Percentiles rank a stretch among this genome's conserved stretches.
Evolutionary conservation across 2,113 vertebrate genomes (phyloP).

Genomic region (Sapayoa aenigma): DNA sequence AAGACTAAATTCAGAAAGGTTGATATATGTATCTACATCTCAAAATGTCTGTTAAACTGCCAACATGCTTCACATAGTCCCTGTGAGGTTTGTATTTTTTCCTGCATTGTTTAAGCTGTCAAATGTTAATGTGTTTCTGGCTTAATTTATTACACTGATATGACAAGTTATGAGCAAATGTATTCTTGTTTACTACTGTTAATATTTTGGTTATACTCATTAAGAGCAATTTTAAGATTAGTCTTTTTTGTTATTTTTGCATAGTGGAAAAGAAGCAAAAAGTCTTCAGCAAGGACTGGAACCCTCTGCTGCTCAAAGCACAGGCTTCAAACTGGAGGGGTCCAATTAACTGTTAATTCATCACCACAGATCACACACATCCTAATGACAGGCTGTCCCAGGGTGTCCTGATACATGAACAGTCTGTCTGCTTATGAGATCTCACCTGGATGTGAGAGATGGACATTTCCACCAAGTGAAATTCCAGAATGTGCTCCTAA

Average conservation of each 20-base stretch:
- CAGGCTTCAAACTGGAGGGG: background rate
- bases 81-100: conserved; percentile 56
- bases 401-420: background rate
- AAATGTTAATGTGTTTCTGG: conserved; percentile 66
- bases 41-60: conserved; percentile 60
- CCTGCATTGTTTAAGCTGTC: conserved; percentile 67
- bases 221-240: conserved; percentile 71
- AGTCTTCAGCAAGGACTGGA: background rate
- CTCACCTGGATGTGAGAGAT: background rate
- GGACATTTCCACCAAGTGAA: background rate
- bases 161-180: conserved; percentile 63
- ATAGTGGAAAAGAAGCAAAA: conserved; percentile 40
- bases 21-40: conserved; percentile 63
- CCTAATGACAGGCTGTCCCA: background rate
- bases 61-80: conserved; percentile 66
- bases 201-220: conserved; percentile 71
- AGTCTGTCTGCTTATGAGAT: background rate
- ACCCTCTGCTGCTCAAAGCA: background rate
- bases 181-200: conserved; percentile 56
- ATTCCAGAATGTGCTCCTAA: background rate
- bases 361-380: background rate
- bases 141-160: conserved; percentile 66
- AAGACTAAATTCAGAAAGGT: conserved; percentile 62
- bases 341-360: background rate
- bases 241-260: conserved; percentile 70